phyloP scores from a whole-genome alignment of 2,797 vertebrate genomes.

The Channallabes apus region DNA sequence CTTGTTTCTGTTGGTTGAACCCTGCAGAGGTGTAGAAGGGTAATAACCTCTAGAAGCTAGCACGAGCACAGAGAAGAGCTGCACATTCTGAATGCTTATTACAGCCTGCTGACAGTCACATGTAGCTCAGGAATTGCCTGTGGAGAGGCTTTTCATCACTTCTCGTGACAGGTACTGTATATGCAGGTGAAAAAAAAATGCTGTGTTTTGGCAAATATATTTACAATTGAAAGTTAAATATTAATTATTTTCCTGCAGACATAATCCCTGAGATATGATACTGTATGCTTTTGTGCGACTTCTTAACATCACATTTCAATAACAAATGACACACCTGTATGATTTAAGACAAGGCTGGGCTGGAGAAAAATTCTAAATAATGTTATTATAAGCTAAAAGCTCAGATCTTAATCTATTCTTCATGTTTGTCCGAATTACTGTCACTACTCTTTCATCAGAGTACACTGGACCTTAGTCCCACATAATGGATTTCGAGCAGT shows the following conservation, averaged over 20 bases:
- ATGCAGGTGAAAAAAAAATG: neutral
- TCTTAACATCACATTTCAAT: constrained; percentile 17
- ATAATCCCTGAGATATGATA: neutral
- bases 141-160: constrained; percentile 28
- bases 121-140: constrained; percentile 17
- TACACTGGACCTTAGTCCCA: neutral
- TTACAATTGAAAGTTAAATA: neutral
- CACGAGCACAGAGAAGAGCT: neutral
- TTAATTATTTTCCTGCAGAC: neutral
- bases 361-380: neutral
- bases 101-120: constrained; percentile 17
- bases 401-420: neutral
- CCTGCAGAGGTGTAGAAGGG: constrained; percentile 17
- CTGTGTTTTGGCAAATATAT: constrained; percentile 16
- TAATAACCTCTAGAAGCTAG: constrained; percentile 19
- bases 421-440: neutral
- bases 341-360: constrained; percentile 11
- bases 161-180: constrained; percentile 1
- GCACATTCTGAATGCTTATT: constrained; percentile 21
- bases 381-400: neutral
- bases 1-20: constrained; percentile 28
- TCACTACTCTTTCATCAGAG: neutral
- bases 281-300: neutral
- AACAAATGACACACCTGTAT: neutral
- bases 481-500: neutral